These are phyloP conservation scores for Stenchaetothrips biformis DNA, from an alignment of 2,888 invertebrate genomes.

Conservation along the genomic window DNA sequence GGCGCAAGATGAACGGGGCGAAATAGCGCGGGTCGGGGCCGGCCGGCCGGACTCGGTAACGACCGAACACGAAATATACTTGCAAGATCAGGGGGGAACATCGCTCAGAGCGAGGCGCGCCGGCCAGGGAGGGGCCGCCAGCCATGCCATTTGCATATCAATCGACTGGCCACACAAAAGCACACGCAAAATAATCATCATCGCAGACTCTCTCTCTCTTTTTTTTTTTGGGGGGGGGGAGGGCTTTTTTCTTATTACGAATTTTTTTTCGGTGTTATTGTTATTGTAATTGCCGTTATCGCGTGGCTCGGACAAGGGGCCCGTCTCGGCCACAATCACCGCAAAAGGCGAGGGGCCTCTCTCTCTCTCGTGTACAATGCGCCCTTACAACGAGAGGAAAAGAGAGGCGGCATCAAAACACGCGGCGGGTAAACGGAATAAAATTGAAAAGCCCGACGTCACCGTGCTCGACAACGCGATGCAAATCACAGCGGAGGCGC, in stretches of 20 bases:
- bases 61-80: constrained; percentile 19
- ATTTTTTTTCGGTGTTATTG: background rate
- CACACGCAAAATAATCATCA: background rate
- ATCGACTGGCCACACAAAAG: constrained; percentile 4
- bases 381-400: background rate
- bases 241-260: background rate
- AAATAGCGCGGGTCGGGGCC: too few relatives aligned
- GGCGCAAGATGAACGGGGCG: too few relatives aligned
- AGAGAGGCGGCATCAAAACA: background rate
- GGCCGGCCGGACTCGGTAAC: background rate
- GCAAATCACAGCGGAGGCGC: too few relatives aligned
- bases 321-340: background rate
- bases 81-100: constrained; percentile 17
- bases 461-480: too few relatives aligned
- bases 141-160: constrained; percentile 11
- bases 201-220: too few relatives aligned
- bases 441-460: background rate
- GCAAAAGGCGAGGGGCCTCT: background rate
- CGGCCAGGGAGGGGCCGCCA: background rate
- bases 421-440: background rate
- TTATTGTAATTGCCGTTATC: background rate
- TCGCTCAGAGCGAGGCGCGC: constrained; percentile 1
- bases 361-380: background rate
- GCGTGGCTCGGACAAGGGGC: background rate
- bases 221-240: too few relatives aligned